Base-by-base conservation (phyloP, 1,140 invertebrate genomes). In the Riptortus pedestris region DNA sequence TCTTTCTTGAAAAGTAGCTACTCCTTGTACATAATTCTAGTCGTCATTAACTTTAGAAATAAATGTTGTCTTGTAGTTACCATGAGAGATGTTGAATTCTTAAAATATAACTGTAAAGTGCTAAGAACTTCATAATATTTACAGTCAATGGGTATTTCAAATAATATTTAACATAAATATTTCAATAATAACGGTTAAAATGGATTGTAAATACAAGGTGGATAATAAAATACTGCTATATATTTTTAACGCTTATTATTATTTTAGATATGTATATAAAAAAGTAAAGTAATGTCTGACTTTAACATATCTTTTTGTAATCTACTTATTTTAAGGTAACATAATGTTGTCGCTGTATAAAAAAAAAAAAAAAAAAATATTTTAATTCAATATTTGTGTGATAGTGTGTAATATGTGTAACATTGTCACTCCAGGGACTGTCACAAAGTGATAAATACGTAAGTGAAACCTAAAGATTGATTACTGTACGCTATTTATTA, bases 201-300 rank as follows among this genome's bases (percentile, higher is more conserved):
- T 20, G 22, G 9, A 55, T 24, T 5, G 24, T 24, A 2, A 55
- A 7, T 55, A 55, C 22, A 55, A 55, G 14, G 12, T 55, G 12
- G 16, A 9, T 9, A 55, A 18, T 24, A 7, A 18, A 47, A 47
- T 20, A 55, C 9, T 55, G 51, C 51, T 20, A 55, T 55, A 55
- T 55, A 55, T 55, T 55, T 55, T 55, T 55, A 55, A 24, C 24
- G 51, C 51, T 55, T 55, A 55, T 55, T 7, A 55, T 47, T 47
- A 55, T 22, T 55, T 24, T 24, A 55, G 20, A 20, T 18, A 11
- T 48, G 51, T 55, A 24, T 24, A 55, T 24, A 55, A 24, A 55
- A 7, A 22, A 18, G 51, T 24, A 2, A 55, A 55, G 14, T 24
- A 55, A 55, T 16, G 26, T 24, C 24, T 55, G 51, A 24, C 51